Evolutionary conservation across 1,140 invertebrate genomes (phyloP).

Genomic region (Drosophila pseudoananassae): DNA sequence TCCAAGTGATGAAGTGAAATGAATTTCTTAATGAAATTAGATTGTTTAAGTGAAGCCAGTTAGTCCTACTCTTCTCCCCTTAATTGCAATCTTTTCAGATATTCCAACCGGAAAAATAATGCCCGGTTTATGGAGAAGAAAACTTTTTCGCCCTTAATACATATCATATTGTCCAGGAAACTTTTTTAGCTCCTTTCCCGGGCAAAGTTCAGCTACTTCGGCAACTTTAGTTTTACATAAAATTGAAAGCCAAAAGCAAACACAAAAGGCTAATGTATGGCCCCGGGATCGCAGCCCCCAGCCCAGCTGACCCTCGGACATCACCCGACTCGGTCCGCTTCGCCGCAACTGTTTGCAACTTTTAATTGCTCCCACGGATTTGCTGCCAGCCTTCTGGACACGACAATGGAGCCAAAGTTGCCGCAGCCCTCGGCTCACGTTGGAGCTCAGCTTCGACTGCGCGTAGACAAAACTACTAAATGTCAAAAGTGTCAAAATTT

Average conservation of each 20-base stretch:
- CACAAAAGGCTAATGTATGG: constrained; percentile 43
- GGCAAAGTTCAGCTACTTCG: constrained; percentile 6
- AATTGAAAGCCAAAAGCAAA: constrained; percentile 39
- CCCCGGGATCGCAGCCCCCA: constrained; percentile 12
- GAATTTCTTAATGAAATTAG: background rate
- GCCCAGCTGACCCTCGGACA: constrained; percentile 33
- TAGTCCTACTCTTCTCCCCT: background rate
- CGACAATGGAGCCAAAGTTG: constrained; percentile 52
- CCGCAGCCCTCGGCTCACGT: constrained; percentile 4
- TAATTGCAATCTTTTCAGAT: constrained; percentile 22
- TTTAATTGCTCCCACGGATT: constrained; percentile 76
- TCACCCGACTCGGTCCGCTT: background rate
- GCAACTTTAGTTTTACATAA: constrained; percentile 35
- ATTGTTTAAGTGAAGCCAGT: constrained; percentile 9
- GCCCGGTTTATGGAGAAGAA: constrained; percentile 9
- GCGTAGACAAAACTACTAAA: constrained; percentile 80
- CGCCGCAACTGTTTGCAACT: constrained; percentile 50
- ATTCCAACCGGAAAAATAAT: constrained; percentile 37
- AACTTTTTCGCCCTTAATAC: constrained; percentile 43
- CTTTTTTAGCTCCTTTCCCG: constrained; percentile 10
- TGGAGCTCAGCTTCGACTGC: constrained; percentile 28
- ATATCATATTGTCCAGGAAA: constrained; percentile 39
- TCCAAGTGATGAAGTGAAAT: background rate
- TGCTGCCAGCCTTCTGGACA: constrained; percentile 38
- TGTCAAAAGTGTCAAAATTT: constrained; percentile 83